phyloP scores from a whole-genome alignment of 2,888 invertebrate genomes.

The Cryptosula pallasiana region DNA sequence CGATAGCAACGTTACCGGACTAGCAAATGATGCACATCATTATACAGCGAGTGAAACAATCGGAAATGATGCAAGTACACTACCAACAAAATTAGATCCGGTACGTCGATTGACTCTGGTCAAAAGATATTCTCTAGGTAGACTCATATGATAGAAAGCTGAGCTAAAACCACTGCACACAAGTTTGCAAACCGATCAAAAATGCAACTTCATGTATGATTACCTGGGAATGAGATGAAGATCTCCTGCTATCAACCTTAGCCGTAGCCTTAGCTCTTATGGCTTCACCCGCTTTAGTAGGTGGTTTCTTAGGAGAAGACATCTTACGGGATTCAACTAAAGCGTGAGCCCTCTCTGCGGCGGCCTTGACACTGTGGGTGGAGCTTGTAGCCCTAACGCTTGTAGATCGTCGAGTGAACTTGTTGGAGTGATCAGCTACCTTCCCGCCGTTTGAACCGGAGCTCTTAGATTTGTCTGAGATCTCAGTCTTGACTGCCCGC shows the following conservation, averaged over 20 bases:
- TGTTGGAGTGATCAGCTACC: background rate
- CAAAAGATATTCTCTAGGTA: no score
- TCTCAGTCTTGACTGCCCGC: background rate
- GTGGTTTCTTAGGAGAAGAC: background rate
- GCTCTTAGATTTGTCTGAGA: background rate
- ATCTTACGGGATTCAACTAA: background rate
- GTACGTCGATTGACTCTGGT: no score
- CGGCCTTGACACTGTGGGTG: background rate
- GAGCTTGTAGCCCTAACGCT: slow-evolving; percentile 1
- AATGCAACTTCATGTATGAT: no score
- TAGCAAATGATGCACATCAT: no score
- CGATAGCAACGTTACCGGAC: no score
- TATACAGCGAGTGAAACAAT: no score
- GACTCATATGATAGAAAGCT: no score
- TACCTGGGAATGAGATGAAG: slow-evolving; percentile 12
- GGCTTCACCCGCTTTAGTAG: background rate
- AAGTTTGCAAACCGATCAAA: no score
- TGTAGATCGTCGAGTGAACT: background rate
- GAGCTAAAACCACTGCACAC: no score
- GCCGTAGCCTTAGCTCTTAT: background rate
- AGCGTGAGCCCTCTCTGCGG: background rate
- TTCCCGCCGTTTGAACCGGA: background rate
- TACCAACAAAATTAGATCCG: no score
- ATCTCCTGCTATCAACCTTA: slow-evolving; percentile 2
- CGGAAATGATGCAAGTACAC: no score